A percentile compares a stretch with the other conserved stretches of the same genome.
These are phyloP conservation scores for Charadrius vociferus DNA, from an alignment of 2,113 vertebrate species.

Conservation along the genomic window DNA sequence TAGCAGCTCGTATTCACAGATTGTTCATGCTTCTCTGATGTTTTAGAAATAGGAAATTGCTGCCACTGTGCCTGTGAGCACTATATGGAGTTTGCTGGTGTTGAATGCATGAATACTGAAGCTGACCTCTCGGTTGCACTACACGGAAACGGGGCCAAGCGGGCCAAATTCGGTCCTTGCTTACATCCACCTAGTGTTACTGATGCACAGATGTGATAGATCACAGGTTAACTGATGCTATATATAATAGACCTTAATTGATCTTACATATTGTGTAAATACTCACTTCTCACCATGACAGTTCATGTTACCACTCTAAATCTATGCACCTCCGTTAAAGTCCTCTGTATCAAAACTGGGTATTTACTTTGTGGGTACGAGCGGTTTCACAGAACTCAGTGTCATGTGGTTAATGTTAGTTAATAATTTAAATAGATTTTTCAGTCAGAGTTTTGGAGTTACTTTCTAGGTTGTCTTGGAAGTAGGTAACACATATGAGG, in stretches of 20 bases:
- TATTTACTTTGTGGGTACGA: neutral
- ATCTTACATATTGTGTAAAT: neutral
- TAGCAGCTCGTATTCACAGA: neutral
- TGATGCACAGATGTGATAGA: neutral
- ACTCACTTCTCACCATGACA: neutral
- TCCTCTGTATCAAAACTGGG: neutral
- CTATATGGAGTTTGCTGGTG: neutral
- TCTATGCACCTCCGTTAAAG: neutral
- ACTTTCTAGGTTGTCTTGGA: neutral
- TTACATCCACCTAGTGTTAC: neutral
- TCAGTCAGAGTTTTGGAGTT: neutral
- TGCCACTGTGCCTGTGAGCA: neutral
- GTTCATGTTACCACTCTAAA: neutral
- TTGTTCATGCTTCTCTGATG: slow-evolving; percentile 25
- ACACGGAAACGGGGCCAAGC: neutral
- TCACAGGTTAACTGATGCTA: slow-evolving; percentile 4
- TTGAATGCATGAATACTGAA: slow-evolving; percentile 9
- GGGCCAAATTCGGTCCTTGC: slow-evolving; percentile 19
- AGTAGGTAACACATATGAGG: neutral
- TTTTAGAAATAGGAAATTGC: slow-evolving; percentile 45
- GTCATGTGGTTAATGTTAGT: neutral
- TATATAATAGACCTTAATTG: slow-evolving; percentile 28
- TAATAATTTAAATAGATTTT: neutral
- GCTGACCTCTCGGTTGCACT: neutral
- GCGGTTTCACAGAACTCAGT: neutral